phyloP scores from a whole-genome alignment of 2,888 invertebrate species.

The Ferdinandea cuprea region DNA sequence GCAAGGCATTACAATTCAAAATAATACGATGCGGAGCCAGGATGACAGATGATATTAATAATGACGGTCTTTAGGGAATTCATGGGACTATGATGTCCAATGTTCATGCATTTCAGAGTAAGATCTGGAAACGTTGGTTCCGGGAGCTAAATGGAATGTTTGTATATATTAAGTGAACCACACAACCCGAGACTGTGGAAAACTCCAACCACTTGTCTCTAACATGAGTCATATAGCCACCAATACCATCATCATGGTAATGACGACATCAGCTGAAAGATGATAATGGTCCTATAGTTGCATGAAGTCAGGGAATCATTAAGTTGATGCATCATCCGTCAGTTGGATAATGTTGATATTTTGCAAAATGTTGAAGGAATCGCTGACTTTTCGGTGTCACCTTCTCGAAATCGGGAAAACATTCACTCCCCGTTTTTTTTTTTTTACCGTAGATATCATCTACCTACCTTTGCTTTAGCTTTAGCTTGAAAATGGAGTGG shows the following conservation, averaged over 20 bases:
- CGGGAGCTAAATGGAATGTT: slow-evolving; percentile 12
- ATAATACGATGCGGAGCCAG: slow-evolving; percentile 36
- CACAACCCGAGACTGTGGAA: slow-evolving; percentile 7
- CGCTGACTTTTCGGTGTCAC: slow-evolving; percentile 58
- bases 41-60: slow-evolving; percentile 67
- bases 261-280: slow-evolving; percentile 39
- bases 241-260: slow-evolving; percentile 18
- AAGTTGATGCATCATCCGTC: slow-evolving; percentile 56
- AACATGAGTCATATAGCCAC: slow-evolving; percentile 19
- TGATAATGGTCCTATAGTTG: slow-evolving; percentile 36
- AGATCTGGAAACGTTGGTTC: slow-evolving; percentile 8
- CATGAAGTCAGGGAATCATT: slow-evolving; percentile 52
- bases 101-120: slow-evolving; percentile 47
- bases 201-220: slow-evolving; percentile 5
- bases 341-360: slow-evolving; percentile 58
- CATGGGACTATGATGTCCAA: slow-evolving; percentile 51
- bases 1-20: slow-evolving; percentile 54
- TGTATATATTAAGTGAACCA: background rate
- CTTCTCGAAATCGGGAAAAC: slow-evolving; percentile 27
- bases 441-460: slow-evolving; percentile 29
- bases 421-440: slow-evolving; percentile 1
- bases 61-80: slow-evolving; percentile 50
- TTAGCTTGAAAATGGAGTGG: slow-evolving; percentile 42
- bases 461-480: too few species aligned
- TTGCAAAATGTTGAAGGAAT: slow-evolving; percentile 55